Evolutionary conservation across 2,888 invertebrate genomes (phyloP).

Genomic region (Zaprionus lineosus): DNA sequence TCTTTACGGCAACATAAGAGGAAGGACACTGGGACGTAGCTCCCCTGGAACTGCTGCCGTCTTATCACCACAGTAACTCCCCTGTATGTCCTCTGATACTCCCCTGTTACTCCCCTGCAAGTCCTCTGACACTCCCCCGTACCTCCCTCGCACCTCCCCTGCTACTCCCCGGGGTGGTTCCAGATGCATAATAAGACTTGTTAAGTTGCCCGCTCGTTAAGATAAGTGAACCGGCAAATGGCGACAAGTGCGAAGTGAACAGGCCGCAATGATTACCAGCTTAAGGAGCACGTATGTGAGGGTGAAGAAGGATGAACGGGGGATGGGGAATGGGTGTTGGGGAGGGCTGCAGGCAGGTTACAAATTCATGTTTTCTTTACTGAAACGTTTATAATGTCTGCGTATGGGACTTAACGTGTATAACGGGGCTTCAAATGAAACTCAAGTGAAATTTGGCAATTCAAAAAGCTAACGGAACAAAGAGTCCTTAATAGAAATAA

Average conservation of each 20-base stretch:
- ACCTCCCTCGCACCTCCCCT: too few species aligned
- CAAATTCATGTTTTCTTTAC: slow-evolving; percentile 1
- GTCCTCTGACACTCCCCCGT: too few species aligned
- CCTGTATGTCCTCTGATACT: too few species aligned
- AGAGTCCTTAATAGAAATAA: too few species aligned
- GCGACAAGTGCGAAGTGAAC: slow-evolving; percentile 70
- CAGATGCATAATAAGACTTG: slow-evolving; percentile 75
- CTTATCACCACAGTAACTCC: too few species aligned
- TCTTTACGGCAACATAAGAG: not conserved
- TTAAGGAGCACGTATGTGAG: slow-evolving; percentile 46
- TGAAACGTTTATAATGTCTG: not conserved
- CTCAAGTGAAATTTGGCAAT: too few species aligned
- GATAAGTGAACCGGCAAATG: slow-evolving; percentile 76
- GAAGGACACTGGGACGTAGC: slow-evolving; percentile 4
- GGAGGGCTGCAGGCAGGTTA: slow-evolving; percentile 15
- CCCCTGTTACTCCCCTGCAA: too few species aligned
- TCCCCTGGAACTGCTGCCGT: too few species aligned
- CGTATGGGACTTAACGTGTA: too few species aligned
- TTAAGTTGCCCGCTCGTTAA: slow-evolving; percentile 76
- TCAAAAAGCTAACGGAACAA: too few species aligned
- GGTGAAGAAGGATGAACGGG: slow-evolving; percentile 29
- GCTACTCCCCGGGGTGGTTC: slow-evolving; percentile 51
- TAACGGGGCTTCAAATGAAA: too few species aligned
- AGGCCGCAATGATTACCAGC: slow-evolving; percentile 68
- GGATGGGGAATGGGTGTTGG: not conserved